A percentile compares a stretch with the other conserved stretches of the same genome.
Conservation (phyloP, 1,140 invertebrate species). For the Drusus annulatus region DNA sequence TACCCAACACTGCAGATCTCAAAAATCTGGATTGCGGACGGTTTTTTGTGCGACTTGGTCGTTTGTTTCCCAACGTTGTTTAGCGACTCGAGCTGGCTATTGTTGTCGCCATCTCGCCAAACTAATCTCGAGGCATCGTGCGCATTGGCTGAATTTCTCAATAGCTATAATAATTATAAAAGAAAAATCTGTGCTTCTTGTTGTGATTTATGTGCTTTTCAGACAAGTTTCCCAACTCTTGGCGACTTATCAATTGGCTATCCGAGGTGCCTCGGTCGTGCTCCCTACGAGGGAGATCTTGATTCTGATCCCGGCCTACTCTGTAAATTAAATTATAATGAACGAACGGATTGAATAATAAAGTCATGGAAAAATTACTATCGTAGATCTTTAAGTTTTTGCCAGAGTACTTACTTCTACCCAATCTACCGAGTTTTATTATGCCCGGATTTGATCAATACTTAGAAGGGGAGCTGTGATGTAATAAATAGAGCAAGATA, state of each 20-base stretch:
- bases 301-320: background rate
- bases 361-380: background rate
- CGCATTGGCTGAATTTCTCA: background rate
- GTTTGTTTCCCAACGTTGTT: background rate
- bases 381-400: too few species aligned
- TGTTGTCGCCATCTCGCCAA: slow-evolving; percentile 2
- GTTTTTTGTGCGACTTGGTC: background rate
- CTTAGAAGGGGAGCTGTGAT: too few species aligned
- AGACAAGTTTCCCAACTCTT: slow-evolving; percentile 6
- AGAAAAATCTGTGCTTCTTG: slow-evolving; percentile 31
- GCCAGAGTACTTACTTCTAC: too few species aligned
- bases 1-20: background rate
- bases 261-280: slow-evolving; percentile 8
- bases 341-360: slow-evolving; percentile 11
- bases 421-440: too few species aligned
- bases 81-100: background rate
- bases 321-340: slow-evolving; percentile 23
- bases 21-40: slow-evolving; percentile 5
- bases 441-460: too few species aligned
- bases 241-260: slow-evolving; percentile 20
- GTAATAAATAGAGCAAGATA: too few species aligned
- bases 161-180: slow-evolving; percentile 33
- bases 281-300: slow-evolving; percentile 17
- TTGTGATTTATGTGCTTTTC: slow-evolving; percentile 34
- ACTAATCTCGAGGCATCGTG: slow-evolving; percentile 15